Evolutionary conservation across 2,113 vertebrate species (phyloP).

Genomic region (Felis chaus): DNA sequence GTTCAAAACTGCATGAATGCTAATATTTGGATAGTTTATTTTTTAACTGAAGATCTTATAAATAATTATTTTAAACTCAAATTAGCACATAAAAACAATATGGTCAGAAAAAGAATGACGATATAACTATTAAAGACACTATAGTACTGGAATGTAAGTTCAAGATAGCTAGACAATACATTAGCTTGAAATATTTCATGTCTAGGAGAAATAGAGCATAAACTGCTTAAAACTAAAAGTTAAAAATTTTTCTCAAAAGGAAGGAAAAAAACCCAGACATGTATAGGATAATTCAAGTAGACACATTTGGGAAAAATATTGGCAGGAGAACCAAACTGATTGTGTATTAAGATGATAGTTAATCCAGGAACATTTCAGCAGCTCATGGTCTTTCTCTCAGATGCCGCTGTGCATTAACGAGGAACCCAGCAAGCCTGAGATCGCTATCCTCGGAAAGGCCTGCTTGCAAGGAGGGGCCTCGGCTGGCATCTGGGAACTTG

Average conservation of each 20-base stretch:
- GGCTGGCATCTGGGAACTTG: neutral
- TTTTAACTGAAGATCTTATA: neutral
- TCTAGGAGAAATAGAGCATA: neutral
- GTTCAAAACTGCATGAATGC: neutral
- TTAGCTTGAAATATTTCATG: conserved; percentile 6
- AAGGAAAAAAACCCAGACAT: neutral
- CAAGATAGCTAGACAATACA: neutral
- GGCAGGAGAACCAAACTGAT: neutral
- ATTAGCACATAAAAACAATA: neutral
- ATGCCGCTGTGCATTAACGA: neutral
- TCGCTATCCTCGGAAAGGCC: neutral
- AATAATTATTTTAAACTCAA: conserved; percentile 12
- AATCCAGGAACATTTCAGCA: neutral
- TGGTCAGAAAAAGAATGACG: neutral
- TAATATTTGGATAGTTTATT: conserved; percentile 27
- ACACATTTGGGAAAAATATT: neutral
- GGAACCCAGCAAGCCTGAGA: neutral
- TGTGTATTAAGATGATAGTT: neutral
- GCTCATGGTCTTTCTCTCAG: neutral
- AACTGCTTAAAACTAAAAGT: neutral
- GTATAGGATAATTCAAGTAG: neutral
- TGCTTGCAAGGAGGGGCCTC: neutral
- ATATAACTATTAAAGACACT: neutral
- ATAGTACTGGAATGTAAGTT: neutral
- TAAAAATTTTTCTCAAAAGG: neutral